Percentiles rank a stretch among this genome's conserved stretches.
These are phyloP conservation scores for Ischnus inquisitorius DNA, from an alignment of 2,888 invertebrate species.

Conservation along the genomic window DNA sequence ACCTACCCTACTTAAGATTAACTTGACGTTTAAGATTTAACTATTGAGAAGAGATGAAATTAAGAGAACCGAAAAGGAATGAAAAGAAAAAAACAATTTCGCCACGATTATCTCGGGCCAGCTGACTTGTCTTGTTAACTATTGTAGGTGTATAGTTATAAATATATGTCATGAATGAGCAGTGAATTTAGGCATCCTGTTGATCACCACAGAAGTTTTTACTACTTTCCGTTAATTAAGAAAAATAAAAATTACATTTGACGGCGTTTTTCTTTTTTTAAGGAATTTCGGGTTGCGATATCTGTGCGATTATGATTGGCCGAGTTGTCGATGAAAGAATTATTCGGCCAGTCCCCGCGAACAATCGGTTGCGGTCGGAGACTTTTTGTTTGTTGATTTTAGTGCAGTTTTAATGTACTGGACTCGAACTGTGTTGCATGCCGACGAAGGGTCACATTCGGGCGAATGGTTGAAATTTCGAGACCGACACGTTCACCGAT, in stretches of 20 bases:
- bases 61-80: constrained; percentile 65
- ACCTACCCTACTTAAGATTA: constrained; percentile 76
- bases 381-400: too few relatives aligned
- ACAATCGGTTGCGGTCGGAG: too few relatives aligned
- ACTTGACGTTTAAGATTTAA: constrained; percentile 80
- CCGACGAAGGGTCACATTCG: too few relatives aligned
- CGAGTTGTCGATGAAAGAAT: too few relatives aligned
- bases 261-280: not conserved
- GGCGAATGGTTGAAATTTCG: too few relatives aligned
- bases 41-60: constrained; percentile 70
- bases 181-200: constrained; percentile 77
- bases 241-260: constrained; percentile 21
- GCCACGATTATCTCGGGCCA: constrained; percentile 76
- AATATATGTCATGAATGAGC: constrained; percentile 80
- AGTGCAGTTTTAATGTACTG: too few relatives aligned
- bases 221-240: constrained; percentile 3
- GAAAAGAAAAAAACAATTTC: constrained; percentile 73
- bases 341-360: too few relatives aligned
- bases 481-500: too few relatives aligned
- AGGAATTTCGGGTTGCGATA: too few relatives aligned
- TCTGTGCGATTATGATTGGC: too few relatives aligned
- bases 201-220: constrained; percentile 32
- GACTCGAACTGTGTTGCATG: too few relatives aligned
- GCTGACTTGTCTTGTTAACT: constrained; percentile 84
- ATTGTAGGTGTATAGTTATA: constrained; percentile 83